Base-by-base conservation (phyloP, 2,797 vertebrate species). In the Chrysocyon brachyurus region DNA sequence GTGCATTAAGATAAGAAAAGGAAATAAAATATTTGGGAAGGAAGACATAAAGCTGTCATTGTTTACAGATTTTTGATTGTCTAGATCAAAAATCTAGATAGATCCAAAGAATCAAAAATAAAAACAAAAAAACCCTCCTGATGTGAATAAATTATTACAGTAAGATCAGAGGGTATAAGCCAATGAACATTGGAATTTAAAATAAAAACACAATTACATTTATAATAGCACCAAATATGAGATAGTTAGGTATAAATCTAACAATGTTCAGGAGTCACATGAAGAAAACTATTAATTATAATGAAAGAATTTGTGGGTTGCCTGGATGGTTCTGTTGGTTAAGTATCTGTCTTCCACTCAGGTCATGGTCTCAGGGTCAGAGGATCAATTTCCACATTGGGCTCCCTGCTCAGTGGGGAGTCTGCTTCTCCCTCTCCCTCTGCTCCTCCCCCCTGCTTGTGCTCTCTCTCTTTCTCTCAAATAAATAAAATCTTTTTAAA, bases 81-180 rank as follows among this genome's bases (percentile, higher is more conserved):
- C 33, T 75, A n/a, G 40, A 46, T 46, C 6, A 46, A 46, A 46
- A 46, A 46, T 84, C 26, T 73, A 79, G 61, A 83, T 6, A 93
- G 17, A 64, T 82, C 7, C 21, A 82, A 86, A 59, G n/a, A 72
- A 89, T 75, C 24, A 59, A 26, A 91, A 83, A 56, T 19, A 79
- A 79, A 68, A 70, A 61, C 24, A 33, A 84, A 77, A 77, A 61
- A 52, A 24, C 26, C 77, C 19, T 33, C 19, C 54, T 86, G 77
- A 61, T 72, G 89, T 31, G 70, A 87, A 59, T 77, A 90, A 82
- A 61, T 40, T 59, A 92, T 81, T 86, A 92, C n/a, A 82, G 46
- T 59, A 94, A 91, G 10, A 52, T 91, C 52, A 63, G 11, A 91
- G 26, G 63, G 33, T 78, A 88, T 57, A 79, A 94, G 12, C 40